Conservation (phyloP, 2,113 vertebrate species). For the Ictalurus punctatus region DNA sequence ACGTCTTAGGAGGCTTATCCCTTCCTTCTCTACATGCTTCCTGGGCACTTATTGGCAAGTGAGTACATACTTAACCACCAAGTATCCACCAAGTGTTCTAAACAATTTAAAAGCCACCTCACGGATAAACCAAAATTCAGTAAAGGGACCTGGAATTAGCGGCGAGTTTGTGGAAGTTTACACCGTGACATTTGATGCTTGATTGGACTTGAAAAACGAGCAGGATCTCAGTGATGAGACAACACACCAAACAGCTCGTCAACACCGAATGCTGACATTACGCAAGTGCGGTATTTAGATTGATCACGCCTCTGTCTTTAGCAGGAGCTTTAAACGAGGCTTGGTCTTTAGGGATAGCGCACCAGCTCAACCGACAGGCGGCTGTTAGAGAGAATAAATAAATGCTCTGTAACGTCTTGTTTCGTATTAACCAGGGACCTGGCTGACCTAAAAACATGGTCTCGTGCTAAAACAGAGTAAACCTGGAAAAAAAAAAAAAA, state of each 20-base stretch:
- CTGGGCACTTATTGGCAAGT: not conserved
- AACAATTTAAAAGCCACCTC: not conserved
- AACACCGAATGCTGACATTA: not conserved
- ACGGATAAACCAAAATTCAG: not conserved
- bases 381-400: slow-evolving; percentile 37
- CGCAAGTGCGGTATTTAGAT: not conserved
- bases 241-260: not conserved
- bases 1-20: slow-evolving; percentile 34
- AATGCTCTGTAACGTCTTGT: not conserved
- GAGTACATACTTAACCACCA: not conserved
- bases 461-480: not conserved
- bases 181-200: not conserved
- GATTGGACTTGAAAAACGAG: not conserved
- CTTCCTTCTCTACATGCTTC: slow-evolving; percentile 11
- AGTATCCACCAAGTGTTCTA: not conserved
- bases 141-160: not conserved
- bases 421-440: slow-evolving; percentile 30
- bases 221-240: not conserved
- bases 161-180: not conserved
- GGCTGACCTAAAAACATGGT: slow-evolving; percentile 40
- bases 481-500: not conserved
- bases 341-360: slow-evolving; percentile 42
- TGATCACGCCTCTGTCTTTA: not conserved
- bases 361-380: slow-evolving; percentile 41
- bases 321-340: slow-evolving; percentile 43